Percentiles rank a stretch among this genome's conserved stretches.
Conservation (phyloP, 1,140 invertebrate genomes). For the Bombus sylvicola region DNA sequence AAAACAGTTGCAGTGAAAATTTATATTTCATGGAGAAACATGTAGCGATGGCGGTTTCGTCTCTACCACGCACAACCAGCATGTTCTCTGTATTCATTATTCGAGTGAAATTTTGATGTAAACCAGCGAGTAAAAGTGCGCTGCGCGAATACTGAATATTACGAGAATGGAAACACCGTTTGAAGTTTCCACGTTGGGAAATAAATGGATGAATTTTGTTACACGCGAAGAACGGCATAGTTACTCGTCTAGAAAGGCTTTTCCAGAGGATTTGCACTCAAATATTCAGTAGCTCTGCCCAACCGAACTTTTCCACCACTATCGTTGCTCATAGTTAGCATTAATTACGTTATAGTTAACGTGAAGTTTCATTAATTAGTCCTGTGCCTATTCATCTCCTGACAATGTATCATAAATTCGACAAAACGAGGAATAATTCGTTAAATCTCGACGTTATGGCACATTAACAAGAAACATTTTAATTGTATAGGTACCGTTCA, state of each 20-base stretch:
- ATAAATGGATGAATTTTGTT: background rate
- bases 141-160: background rate
- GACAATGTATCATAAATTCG: background rate
- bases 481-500: background rate
- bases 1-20: conserved; percentile 17
- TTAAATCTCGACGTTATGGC: background rate
- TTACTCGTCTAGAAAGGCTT: background rate
- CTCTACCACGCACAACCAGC: background rate
- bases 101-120: conserved; percentile 2
- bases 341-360: background rate
- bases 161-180: background rate
- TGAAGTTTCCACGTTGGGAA: background rate
- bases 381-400: background rate
- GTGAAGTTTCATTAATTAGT: conserved; percentile 37
- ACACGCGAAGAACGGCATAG: background rate
- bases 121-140: background rate
- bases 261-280: too few relatives aligned
- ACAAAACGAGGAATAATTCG: background rate
- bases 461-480: background rate
- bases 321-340: background rate
- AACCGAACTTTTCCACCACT: background rate
- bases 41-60: background rate
- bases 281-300: background rate
- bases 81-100: conserved; percentile 6
- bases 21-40: conserved; percentile 2